These are phyloP conservation scores for Rhombomys opimus DNA, from an alignment of 2,113 vertebrate species.

Conservation along the genomic window DNA sequence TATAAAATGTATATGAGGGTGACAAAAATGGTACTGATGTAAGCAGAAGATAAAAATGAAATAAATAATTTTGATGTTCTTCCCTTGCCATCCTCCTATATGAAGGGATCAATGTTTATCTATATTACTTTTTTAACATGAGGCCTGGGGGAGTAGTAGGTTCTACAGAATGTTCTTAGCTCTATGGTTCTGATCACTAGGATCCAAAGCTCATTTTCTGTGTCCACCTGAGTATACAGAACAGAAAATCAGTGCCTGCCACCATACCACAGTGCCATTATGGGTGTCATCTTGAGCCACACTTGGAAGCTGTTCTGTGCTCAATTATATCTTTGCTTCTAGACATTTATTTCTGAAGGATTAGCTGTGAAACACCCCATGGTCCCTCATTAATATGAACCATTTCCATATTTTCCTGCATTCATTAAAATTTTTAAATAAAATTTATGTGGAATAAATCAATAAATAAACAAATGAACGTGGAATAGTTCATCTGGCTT, in stretches of 20 bases:
- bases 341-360: constrained; percentile 56
- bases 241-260: background rate
- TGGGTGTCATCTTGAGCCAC: background rate
- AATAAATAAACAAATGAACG: background rate
- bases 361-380: constrained; percentile 12
- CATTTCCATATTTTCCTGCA: background rate
- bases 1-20: background rate
- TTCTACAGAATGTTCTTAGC: background rate
- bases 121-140: background rate
- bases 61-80: background rate
- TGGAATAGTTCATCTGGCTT: background rate
- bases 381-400: background rate
- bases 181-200: background rate
- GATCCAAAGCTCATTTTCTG: background rate
- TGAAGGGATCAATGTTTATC: background rate
- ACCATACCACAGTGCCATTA: background rate
- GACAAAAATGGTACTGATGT: background rate
- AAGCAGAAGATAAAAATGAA: background rate
- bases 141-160: background rate
- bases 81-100: background rate
- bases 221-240: background rate
- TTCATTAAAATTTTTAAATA: constrained; percentile 9
- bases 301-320: constrained; percentile 57
- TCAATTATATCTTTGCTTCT: constrained; percentile 62
- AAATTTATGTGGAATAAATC: background rate